Conservation (phyloP, 2,888 invertebrate species). For the Lycaena phlaeas region DNA sequence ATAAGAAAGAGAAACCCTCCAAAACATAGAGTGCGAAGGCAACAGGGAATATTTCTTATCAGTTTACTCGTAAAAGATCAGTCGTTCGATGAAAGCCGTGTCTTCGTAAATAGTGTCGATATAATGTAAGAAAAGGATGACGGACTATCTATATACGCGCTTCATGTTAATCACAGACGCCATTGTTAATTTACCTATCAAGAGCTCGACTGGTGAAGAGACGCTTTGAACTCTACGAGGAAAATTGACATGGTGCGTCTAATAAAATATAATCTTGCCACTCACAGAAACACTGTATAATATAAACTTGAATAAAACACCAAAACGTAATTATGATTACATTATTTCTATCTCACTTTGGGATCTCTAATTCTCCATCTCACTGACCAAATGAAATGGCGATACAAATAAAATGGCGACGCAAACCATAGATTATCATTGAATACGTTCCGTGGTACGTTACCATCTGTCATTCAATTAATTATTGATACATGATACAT, state of each 20-base stretch:
- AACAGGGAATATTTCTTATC: conserved; percentile 68
- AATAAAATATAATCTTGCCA: not conserved
- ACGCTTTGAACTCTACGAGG: not conserved
- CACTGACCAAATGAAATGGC: conserved; percentile 71
- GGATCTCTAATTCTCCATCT: conserved; percentile 61
- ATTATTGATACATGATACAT: not conserved
- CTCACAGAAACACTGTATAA: not conserved
- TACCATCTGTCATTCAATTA: not conserved
- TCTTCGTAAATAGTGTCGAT: conserved; percentile 62
- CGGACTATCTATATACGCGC: conserved; percentile 62
- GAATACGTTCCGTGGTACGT: not conserved
- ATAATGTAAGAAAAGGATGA: conserved; percentile 72
- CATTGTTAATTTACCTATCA: conserved; percentile 48
- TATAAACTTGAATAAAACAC: not conserved
- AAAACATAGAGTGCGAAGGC: conserved; percentile 66
- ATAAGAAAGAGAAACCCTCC: conserved; percentile 54
- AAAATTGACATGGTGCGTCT: not conserved
- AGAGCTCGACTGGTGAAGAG: conserved; percentile 14
- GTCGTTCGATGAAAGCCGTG: conserved; percentile 58
- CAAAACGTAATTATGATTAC: conserved; percentile 27
- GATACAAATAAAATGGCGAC: conserved; percentile 67
- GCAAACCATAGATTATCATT: not conserved
- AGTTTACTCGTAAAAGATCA: conserved; percentile 68
- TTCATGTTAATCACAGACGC: conserved; percentile 60
- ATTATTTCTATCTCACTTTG: conserved; percentile 72